A percentile compares a stretch with the other conserved stretches of the same genome.
Conservation (phyloP, 2,888 invertebrate species). For the Salpingus planirostris region DNA sequence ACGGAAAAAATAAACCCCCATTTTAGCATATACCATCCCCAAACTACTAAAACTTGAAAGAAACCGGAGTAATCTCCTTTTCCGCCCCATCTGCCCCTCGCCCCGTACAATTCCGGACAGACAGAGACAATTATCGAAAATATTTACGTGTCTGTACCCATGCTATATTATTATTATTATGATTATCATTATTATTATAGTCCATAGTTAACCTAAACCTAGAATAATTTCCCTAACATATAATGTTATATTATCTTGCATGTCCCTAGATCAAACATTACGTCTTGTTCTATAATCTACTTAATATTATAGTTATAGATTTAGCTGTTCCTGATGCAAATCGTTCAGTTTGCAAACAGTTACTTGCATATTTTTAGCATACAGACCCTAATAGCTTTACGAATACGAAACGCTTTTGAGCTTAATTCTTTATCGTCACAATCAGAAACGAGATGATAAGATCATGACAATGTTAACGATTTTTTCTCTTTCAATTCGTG, state of each 20-base stretch:
- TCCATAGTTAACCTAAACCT: constrained; percentile 38
- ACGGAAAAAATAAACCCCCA: too few relatives aligned
- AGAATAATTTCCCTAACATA: constrained; percentile 41
- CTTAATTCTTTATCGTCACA: constrained; percentile 10
- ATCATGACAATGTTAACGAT: constrained; percentile 26
- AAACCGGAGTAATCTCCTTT: neutral
- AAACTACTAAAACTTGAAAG: neutral
- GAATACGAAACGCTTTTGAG: too few relatives aligned
- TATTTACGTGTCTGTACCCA: constrained; percentile 30
- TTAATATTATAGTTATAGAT: constrained; percentile 38
- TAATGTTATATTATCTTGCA: constrained; percentile 40
- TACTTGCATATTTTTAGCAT: constrained; percentile 7
- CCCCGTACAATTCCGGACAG: constrained; percentile 4
- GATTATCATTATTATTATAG: constrained; percentile 39
- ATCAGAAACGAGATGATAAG: constrained; percentile 21
- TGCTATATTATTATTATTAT: constrained; percentile 40
- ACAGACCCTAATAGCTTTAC: too few relatives aligned
- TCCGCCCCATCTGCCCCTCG: too few relatives aligned
- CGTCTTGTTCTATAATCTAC: constrained; percentile 34
- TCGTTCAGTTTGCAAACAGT: constrained; percentile 12
- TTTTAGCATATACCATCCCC: too few relatives aligned
- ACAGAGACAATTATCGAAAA: constrained; percentile 15
- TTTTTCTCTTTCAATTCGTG: too few relatives aligned
- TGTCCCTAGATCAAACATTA: constrained; percentile 37
- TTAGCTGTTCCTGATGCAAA: constrained; percentile 34